phyloP scores from a whole-genome alignment of 53 echinoderm and acorn worm genomes.

The Echinometra lucunter region DNA sequence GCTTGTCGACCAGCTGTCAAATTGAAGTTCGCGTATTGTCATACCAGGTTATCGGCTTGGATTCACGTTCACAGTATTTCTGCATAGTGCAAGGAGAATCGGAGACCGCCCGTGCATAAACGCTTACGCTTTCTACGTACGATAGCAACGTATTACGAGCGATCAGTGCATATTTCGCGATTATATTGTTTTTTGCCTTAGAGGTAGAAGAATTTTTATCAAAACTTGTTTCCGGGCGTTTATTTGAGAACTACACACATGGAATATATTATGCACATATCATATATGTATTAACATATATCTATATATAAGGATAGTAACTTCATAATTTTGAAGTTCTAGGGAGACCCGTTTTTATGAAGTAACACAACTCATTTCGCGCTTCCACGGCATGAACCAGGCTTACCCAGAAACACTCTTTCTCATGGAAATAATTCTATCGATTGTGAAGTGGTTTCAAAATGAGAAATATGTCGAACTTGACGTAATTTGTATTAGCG shows the following conservation, averaged over 20 bases:
- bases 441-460: constrained; percentile 13
- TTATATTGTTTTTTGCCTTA: constrained; percentile 39
- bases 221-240: not conserved
- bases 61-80: constrained; percentile 41
- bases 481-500: not conserved
- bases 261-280: constrained; percentile 44
- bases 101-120: constrained; percentile 35
- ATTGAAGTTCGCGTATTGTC: constrained; percentile 54
- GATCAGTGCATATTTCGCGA: not conserved
- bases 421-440: constrained; percentile 7
- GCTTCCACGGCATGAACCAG: constrained; percentile 26
- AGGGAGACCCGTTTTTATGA: not conserved
- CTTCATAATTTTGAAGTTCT: not conserved
- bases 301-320: not conserved
- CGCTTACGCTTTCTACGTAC: constrained; percentile 62
- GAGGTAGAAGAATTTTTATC: constrained; percentile 1
- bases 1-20: constrained; percentile 68
- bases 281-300: not conserved
- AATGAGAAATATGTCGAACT: constrained; percentile 35
- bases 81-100: constrained; percentile 14
- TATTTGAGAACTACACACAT: not conserved
- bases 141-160: constrained; percentile 60
- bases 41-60: constrained; percentile 4
- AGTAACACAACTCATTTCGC: not conserved
- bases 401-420: not conserved